phyloP scores from a whole-genome alignment of 2,113 vertebrate species.

The Coryphaenoides rupestris region DNA sequence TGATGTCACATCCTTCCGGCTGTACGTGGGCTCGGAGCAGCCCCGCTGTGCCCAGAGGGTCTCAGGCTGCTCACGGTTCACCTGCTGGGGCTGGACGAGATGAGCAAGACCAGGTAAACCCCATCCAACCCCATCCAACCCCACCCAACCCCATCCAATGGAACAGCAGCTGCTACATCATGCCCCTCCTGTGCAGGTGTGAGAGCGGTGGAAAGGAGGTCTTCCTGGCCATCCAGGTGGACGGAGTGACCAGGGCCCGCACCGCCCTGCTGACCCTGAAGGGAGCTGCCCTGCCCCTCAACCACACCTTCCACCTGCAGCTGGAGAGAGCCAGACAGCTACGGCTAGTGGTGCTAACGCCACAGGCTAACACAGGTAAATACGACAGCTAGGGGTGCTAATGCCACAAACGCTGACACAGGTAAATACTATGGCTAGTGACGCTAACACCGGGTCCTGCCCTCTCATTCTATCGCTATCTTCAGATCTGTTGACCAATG shows the following conservation, averaged over 20 bases:
- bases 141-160: not conserved
- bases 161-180: not conserved
- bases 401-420: too few species aligned
- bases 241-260: constrained; percentile 76
- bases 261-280: constrained; percentile 74
- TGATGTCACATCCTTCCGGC: constrained; percentile 62
- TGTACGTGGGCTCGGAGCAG: constrained; percentile 68
- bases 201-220: constrained; percentile 63
- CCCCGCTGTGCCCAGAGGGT: constrained; percentile 66
- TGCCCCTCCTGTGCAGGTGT: too few species aligned
- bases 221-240: constrained; percentile 85
- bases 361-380: constrained; percentile 31
- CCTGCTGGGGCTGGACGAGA: constrained; percentile 75
- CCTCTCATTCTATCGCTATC: not conserved
- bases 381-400: not conserved
- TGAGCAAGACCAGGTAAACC: constrained; percentile 52
- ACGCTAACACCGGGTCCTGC: too few species aligned
- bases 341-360: constrained; percentile 75
- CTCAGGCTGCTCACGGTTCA: constrained; percentile 81
- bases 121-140: not conserved
- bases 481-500: constrained; percentile 36
- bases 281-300: constrained; percentile 69
- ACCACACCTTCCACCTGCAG: constrained; percentile 89
- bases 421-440: too few species aligned
- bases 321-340: constrained; percentile 78